Base-by-base conservation (phyloP, 2,797 vertebrate species). In the Chelon auratus region DNA sequence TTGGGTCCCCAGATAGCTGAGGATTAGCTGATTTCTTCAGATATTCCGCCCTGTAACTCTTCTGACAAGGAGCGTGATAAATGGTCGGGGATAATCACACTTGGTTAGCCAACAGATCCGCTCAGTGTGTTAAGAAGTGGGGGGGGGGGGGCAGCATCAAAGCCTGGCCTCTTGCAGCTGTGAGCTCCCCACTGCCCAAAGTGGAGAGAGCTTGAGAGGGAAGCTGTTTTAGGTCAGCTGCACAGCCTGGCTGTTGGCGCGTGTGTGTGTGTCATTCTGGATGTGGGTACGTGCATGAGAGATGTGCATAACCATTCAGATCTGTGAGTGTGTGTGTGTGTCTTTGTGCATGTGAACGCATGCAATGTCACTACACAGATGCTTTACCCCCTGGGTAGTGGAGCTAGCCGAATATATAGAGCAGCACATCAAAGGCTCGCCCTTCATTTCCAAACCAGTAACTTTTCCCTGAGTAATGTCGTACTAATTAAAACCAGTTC, bases 371-470 rank as follows among this genome's bases (percentile, higher is more conserved):
- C 90, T 83, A 82, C 83, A 62, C 84, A 88, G 80, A 89, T 82
- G 75, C 90, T 82, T 82, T 77, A 72, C 87, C 91, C 91, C 86
- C 80, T 84, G 91, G 91, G 88, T 88, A 76, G 83, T 65, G 74
- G 66, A 85, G 81, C 89, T 78, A 43, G 69, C 82, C 55, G 77
- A 87, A 88, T 92, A 92, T 92, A 91, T 89, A 83, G 88, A 91
- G 91, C 90, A 88, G 77, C 77, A 91, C 93, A 93, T 94, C 93
- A 95, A 93, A 94, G 92, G 80, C 91, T 89, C 72, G 74, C 86
- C 93, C 91, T 93, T 93, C 89, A 91, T 93, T 92, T 94, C 91
- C 88, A 92, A 93, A 91, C 85, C 90, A 91, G 79, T 83, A 84
- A 83, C 86, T 92, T 90, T 84, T 87, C 84, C 86, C 78, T 83